phyloP scores from a whole-genome alignment of 2,797 vertebrate genomes.

The Anabacerthia variegaticeps region DNA sequence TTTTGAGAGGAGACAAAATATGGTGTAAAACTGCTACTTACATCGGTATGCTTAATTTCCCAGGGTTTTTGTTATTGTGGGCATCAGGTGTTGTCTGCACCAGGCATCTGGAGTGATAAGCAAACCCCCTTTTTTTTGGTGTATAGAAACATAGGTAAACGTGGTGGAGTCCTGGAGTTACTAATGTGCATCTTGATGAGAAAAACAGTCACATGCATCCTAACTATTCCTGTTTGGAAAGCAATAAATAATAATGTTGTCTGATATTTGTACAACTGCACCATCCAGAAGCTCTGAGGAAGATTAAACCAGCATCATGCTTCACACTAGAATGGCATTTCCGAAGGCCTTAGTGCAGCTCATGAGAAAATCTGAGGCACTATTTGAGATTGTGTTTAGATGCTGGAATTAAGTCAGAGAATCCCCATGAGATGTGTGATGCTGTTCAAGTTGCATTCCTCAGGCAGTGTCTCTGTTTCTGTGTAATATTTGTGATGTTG shows the following conservation, averaged over 20 bases:
- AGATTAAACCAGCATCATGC: not conserved
- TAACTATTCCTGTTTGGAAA: not conserved
- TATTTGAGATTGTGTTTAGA: not conserved
- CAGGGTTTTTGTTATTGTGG: not conserved
- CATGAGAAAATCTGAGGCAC: not conserved
- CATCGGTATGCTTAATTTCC: not conserved
- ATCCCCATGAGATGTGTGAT: accelerated
- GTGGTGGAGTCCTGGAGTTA: not conserved
- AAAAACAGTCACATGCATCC: not conserved
- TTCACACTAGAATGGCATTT: not conserved
- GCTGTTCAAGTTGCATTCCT: not conserved
- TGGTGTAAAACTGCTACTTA: not conserved
- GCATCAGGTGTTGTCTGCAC: not conserved
- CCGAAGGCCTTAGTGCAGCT: not conserved
- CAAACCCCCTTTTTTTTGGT: not conserved
- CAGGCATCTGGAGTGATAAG: not conserved
- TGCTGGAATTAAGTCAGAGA: not conserved
- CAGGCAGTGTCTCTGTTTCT: not conserved
- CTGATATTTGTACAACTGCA: not conserved
- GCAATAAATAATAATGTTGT: not conserved
- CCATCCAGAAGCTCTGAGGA: not conserved
- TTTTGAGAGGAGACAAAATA: not conserved
- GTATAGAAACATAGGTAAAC: not conserved
- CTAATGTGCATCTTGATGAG: not conserved
- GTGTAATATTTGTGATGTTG: not conserved